phyloP scores from a whole-genome alignment of 2,113 vertebrate genomes.

The Calonectris borealis region DNA sequence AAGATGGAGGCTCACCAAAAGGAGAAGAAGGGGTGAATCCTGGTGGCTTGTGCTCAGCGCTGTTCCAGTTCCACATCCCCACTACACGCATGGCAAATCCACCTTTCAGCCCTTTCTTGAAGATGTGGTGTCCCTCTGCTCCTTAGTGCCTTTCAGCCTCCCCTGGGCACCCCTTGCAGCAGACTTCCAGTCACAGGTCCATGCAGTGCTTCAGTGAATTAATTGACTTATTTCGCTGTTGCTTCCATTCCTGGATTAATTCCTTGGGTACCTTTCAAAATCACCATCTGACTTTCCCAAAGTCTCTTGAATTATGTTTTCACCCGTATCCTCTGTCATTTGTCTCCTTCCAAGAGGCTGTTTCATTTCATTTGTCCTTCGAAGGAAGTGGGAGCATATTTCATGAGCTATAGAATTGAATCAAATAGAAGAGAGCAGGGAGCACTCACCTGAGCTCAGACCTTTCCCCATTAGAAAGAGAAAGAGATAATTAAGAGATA shows the following conservation, averaged over 20 bases:
- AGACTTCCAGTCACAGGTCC: background rate
- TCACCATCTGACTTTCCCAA: background rate
- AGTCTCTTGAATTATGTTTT: conserved; percentile 3
- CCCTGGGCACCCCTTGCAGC: background rate
- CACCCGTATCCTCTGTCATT: background rate
- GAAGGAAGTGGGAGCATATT: conserved; percentile 6
- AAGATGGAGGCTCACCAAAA: background rate
- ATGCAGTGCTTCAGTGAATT: background rate
- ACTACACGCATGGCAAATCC: background rate
- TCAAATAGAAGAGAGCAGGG: conserved; percentile 24
- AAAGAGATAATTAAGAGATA: conserved; percentile 68
- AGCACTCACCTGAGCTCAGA: conserved; percentile 57
- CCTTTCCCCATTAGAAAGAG: conserved; percentile 57
- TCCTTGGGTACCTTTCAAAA: conserved; percentile 5
- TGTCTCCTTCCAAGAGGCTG: conserved; percentile 37
- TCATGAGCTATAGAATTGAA: conserved; percentile 42
- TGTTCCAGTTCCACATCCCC: background rate
- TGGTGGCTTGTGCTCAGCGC: background rate
- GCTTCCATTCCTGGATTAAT: background rate
- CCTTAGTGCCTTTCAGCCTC: background rate
- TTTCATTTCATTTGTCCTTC: conserved; percentile 56
- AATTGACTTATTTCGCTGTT: background rate
- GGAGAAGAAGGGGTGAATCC: background rate
- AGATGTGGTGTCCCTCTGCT: background rate
- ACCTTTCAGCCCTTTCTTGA: background rate